Percentiles rank a stretch among this genome's conserved stretches.
phyloP scores from a whole-genome alignment of 2,797 vertebrate species.

The Rhynchotus rufescens region DNA sequence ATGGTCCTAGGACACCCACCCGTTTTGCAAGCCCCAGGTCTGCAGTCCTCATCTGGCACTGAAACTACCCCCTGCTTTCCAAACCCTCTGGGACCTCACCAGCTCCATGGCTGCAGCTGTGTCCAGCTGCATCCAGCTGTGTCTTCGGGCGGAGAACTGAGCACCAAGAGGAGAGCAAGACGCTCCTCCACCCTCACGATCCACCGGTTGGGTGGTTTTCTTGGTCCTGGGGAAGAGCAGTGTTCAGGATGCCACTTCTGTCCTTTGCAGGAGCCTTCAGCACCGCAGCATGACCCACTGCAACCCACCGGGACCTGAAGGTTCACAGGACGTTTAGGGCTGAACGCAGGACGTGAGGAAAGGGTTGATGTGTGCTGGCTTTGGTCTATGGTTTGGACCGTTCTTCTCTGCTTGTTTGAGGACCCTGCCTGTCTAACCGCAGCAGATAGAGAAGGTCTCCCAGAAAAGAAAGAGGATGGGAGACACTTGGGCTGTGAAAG shows the following conservation, averaged over 20 bases:
- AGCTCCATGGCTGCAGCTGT: neutral
- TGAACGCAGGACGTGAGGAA: neutral
- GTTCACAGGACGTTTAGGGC: neutral
- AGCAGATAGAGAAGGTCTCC: neutral
- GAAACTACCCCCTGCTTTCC: neutral
- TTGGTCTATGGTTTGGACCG: neutral
- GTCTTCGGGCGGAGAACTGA: neutral
- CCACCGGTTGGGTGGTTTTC: too few species aligned
- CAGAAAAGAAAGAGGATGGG: neutral
- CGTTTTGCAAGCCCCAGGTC: accelerated
- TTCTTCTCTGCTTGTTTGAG: neutral
- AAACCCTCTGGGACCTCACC: too few species aligned
- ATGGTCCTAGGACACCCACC: neutral
- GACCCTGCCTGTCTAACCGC: neutral
- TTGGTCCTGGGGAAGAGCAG: neutral
- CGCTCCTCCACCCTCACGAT: neutral
- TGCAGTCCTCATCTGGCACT: accelerated
- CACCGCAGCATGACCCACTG: neutral
- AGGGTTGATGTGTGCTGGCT: neutral
- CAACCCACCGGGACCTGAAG: neutral
- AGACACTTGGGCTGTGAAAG: neutral
- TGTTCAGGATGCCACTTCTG: neutral
- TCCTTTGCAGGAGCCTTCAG: too few species aligned
- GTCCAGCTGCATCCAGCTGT: neutral
- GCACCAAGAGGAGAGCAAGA: too few species aligned